Evolutionary conservation across 2,888 invertebrate species (phyloP).

Genomic region (Rhogogaster chlorosoma): DNA sequence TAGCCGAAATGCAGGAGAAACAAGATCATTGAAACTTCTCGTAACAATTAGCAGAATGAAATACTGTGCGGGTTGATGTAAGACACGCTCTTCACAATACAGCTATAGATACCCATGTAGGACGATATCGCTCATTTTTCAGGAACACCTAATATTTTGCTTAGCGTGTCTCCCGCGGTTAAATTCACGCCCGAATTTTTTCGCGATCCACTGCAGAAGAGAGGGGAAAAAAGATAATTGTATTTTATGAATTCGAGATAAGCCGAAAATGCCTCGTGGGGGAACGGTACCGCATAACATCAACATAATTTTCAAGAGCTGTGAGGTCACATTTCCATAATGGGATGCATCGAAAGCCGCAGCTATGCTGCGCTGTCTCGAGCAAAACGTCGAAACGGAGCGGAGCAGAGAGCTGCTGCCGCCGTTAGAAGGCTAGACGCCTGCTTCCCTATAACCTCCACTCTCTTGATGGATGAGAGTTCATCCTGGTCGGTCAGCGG

Average conservation of each 20-base stretch:
- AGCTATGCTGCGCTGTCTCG: constrained; percentile 40
- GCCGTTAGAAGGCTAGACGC: constrained; percentile 19
- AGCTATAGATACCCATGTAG: neutral
- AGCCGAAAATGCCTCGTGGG: constrained; percentile 63
- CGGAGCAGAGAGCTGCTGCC: neutral
- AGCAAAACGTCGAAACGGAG: constrained; percentile 44
- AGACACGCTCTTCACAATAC: neutral
- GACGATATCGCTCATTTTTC: neutral
- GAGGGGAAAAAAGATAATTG: constrained; percentile 65
- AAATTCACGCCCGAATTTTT: constrained; percentile 37
- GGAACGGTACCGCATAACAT: constrained; percentile 68
- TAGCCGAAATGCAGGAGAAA: no score
- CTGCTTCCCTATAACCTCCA: constrained; percentile 8
- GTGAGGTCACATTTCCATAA: constrained; percentile 73
- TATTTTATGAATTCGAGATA: constrained; percentile 71
- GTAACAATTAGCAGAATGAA: neutral
- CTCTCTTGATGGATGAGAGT: constrained; percentile 42
- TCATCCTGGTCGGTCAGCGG: constrained; percentile 31
- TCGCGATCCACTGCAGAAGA: constrained; percentile 1
- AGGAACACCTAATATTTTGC: constrained; percentile 1
- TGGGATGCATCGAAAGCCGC: constrained; percentile 73
- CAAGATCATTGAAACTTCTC: neutral
- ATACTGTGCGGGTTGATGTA: neutral
- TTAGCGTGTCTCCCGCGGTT: neutral
- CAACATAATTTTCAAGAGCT: constrained; percentile 73